Percentiles rank a stretch among this genome's conserved stretches.
These are phyloP conservation scores for Ascaphus truei DNA, from an alignment of 2,113 vertebrate species.

Conservation along the genomic window DNA sequence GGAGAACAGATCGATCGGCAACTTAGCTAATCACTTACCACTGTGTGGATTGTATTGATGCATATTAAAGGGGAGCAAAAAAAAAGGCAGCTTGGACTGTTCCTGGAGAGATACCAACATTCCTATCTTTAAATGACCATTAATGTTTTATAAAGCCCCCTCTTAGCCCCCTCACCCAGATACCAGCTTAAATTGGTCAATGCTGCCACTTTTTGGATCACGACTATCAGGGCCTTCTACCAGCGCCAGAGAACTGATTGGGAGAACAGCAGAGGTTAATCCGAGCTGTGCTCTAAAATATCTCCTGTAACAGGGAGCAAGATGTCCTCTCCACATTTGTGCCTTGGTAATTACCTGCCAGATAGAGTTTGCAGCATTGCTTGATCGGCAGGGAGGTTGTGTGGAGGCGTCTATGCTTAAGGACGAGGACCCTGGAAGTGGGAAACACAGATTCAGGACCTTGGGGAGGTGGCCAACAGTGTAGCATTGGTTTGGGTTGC, in stretches of 20 bases:
- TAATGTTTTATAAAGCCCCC: slow-evolving; percentile 19
- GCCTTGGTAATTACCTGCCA: slow-evolving; percentile 12
- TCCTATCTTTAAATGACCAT: too few species aligned
- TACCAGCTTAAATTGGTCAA: slow-evolving; percentile 27
- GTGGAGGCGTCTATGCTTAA: too few species aligned
- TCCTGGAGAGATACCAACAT: neutral
- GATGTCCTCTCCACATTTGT: slow-evolving; percentile 1
- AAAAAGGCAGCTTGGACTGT: too few species aligned
- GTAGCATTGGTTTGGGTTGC: too few species aligned
- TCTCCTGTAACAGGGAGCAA: neutral
- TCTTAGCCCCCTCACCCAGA: slow-evolving; percentile 14
- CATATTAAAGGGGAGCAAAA: too few species aligned
- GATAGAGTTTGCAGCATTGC: neutral
- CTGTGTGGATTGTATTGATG: too few species aligned
- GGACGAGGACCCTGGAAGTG: too few species aligned
- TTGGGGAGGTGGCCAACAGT: too few species aligned
- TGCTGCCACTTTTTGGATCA: slow-evolving; percentile 25
- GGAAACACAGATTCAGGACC: too few species aligned
- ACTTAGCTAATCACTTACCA: too few species aligned
- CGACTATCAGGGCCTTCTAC: slow-evolving; percentile 20
- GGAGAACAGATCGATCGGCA: too few species aligned
- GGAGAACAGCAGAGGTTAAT: slow-evolving; percentile 7
- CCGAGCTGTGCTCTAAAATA: slow-evolving; percentile 2
- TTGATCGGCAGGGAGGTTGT: too few species aligned
- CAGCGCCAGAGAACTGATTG: slow-evolving; percentile 22